phyloP scores from a whole-genome alignment of 2,113 vertebrate genomes.

The Scomber japonicus region DNA sequence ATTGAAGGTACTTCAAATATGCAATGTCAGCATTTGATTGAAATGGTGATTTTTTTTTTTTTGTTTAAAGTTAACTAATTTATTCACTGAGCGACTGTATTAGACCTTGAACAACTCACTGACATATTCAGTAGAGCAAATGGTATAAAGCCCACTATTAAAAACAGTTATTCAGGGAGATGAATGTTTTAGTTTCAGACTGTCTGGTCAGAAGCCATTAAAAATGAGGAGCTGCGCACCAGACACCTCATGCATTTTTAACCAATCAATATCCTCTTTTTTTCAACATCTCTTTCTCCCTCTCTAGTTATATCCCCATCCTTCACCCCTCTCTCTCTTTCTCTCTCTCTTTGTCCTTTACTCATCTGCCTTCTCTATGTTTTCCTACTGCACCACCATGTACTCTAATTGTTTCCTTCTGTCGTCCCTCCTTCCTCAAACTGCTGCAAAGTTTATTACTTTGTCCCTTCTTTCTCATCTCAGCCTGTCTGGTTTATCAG shows the following conservation, averaged over 20 bases:
- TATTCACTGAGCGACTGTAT: conserved; percentile 4
- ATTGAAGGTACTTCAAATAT: background rate
- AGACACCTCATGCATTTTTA: conserved; percentile 77
- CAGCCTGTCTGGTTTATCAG: conserved; percentile 16
- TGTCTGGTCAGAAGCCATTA: conserved; percentile 57
- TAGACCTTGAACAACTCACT: background rate
- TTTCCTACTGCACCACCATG: background rate
- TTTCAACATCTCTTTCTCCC: conserved; percentile 44
- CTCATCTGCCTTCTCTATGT: background rate
- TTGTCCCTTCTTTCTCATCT: conserved; percentile 21
- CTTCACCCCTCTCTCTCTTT: background rate
- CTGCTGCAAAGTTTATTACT: conserved; percentile 22
- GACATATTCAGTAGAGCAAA: conserved; percentile 13
- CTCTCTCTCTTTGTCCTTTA: conserved; percentile 9
- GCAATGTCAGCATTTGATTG: no score
- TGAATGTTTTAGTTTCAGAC: conserved; percentile 15
- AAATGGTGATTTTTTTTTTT: no score
- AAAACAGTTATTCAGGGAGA: conserved; percentile 27
- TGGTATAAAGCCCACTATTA: conserved; percentile 28
- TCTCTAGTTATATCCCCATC: background rate
- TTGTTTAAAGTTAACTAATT: background rate
- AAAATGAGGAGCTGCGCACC: conserved; percentile 49
- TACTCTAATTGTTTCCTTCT: conserved; percentile 17
- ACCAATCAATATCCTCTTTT: conserved; percentile 67
- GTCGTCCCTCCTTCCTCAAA: conserved; percentile 24